Conservation (phyloP, 2,797 vertebrate genomes). For the Anolis apletophallus region DNA sequence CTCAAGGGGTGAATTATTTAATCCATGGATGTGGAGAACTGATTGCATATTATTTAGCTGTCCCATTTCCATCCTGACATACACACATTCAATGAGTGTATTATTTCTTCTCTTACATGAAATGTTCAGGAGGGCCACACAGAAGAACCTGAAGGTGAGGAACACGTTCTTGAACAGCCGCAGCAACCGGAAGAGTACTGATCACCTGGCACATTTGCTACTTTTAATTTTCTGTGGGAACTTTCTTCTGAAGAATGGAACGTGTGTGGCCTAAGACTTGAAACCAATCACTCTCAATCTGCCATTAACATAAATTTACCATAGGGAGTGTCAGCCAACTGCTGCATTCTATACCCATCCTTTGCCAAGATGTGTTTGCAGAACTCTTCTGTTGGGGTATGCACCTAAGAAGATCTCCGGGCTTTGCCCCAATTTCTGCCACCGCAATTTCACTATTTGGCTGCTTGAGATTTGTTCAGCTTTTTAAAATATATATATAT, state of each 20-base stretch:
- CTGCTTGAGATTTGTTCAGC: conserved; percentile 84
- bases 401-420: conserved; percentile 79
- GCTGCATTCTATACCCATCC: conserved; percentile 83
- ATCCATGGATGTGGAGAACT: too few species aligned
- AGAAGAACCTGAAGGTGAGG: conserved; percentile 89
- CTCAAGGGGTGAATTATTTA: too few species aligned
- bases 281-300: conserved; percentile 81
- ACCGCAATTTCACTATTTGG: conserved; percentile 79
- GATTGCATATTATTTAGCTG: background rate
- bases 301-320: conserved; percentile 85
- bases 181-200: conserved; percentile 96
- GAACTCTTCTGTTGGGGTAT: conserved; percentile 78
- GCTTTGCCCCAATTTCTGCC: conserved; percentile 79
- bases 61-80: background rate
- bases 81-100: background rate
- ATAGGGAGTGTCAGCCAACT: conserved; percentile 87
- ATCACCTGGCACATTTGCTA: conserved; percentile 79
- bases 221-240: conserved; percentile 87
- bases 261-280: conserved; percentile 83
- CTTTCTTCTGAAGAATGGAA: conserved; percentile 89
- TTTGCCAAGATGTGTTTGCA: conserved; percentile 84
- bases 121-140: conserved; percentile 86
- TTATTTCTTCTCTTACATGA: conserved; percentile 39
- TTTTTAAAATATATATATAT: conserved; percentile 72
- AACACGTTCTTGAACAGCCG: conserved; percentile 84